Evolutionary conservation across 2,797 vertebrate genomes (phyloP).

Genomic region (Vultur gryphus): DNA sequence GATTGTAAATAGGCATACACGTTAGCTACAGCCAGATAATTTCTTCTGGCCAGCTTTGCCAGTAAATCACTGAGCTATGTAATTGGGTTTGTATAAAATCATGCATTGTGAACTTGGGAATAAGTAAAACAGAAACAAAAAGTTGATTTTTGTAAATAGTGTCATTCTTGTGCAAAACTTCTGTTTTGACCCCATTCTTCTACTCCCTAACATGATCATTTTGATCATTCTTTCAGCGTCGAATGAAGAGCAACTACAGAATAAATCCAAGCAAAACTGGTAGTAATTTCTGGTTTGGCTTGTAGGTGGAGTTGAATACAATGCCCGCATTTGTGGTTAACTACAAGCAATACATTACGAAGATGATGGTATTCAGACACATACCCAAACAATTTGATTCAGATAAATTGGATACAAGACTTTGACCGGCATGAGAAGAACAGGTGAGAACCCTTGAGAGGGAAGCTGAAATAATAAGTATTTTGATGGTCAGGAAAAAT

Average conservation of each 20-base stretch:
- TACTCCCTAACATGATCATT: not conserved
- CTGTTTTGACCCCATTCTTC: not conserved
- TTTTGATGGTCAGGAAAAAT: slow-evolving; percentile 43
- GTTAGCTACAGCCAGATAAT: slow-evolving; percentile 63
- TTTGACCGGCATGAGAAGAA: slow-evolving; percentile 19
- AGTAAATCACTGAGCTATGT: slow-evolving; percentile 73
- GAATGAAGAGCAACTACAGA: not conserved
- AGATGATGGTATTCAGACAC: not conserved
- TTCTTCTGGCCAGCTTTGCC: slow-evolving; percentile 63
- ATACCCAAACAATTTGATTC: not conserved
- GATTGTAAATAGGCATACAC: slow-evolving; percentile 46
- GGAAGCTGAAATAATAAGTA: slow-evolving; percentile 14
- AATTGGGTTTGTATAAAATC: slow-evolving; percentile 67
- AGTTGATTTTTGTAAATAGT: not conserved
- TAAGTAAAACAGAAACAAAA: slow-evolving; percentile 31
- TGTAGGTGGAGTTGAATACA: not conserved
- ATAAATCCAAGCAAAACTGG: not conserved
- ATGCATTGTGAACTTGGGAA: slow-evolving; percentile 36
- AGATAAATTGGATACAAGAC: not conserved
- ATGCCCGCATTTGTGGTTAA: not conserved
- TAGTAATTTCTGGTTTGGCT: slow-evolving; percentile 36
- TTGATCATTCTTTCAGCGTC: not conserved
- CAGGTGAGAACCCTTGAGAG: slow-evolving; percentile 49
- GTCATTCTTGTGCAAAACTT: not conserved
- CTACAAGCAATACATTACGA: not conserved